Base-by-base conservation (phyloP, 2,888 invertebrate genomes). In the Mechanitis messenoides region DNA sequence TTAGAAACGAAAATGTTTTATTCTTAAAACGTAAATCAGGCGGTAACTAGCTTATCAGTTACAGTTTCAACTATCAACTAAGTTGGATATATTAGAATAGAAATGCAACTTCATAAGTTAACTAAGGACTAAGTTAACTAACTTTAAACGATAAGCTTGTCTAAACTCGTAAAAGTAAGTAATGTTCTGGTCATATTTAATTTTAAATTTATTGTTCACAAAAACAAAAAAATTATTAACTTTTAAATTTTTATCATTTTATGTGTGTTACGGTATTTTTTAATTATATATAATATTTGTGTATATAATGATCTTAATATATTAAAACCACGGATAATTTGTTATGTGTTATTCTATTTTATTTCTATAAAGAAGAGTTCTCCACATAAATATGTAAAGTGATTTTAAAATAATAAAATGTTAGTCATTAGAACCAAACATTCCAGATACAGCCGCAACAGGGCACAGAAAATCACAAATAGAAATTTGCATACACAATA, bases 401-500 rank as follows among this genome's bases (percentile, higher is more conserved):
- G 9, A 31, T 50, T 50, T 31, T 31, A 3, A 50, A 7, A 50
- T 50, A 9, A 11, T 5, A 31, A 20, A 31, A 31, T 31, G n/a
- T 31, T 31, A 31, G 31, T 50, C 50, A n/a, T 50, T 31, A 50
- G 50, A 3, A 50, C 11, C 28, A 31, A 28, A 31, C 50, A 31
- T 28, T 50, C 50, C 50, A 50, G 28, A 50, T 50, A 3, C 3
- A 50, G 9, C 47, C 47, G 47, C 31, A 50, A 28, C 50, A 31
- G 50, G 31, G 50, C 71, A 70, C 68, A 66, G 68, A 68, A 70
- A 70, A 69, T 71, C 67, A 65, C 63, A 71, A 68, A 67, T 68
- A 70, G 69, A 71, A 66, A 73, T 73, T 73, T 72, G 71, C 72
- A 73, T 73, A 69, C 68, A 70, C 69, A 72, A 71, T 69, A 68